Conservation (phyloP, 2,797 vertebrate genomes). For the Pipistrellus nathusii region DNA sequence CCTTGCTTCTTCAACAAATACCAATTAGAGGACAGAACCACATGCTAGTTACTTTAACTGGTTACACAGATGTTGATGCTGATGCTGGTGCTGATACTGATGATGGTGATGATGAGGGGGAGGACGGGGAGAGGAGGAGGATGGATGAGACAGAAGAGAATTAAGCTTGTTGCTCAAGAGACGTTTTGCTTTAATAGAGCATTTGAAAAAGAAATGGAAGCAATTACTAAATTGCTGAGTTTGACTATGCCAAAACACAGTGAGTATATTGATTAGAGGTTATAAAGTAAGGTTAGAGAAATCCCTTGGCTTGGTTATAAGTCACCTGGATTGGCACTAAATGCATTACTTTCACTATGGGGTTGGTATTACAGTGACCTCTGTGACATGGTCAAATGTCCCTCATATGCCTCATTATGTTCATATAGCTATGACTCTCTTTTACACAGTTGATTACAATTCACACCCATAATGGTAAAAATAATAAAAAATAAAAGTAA, state of each 20-base stretch:
- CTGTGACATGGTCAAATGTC: neutral
- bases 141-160: constrained; percentile 49
- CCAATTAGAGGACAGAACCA: constrained; percentile 23
- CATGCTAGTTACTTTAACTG: constrained; percentile 24
- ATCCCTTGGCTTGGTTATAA: constrained; percentile 50
- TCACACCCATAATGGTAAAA: neutral
- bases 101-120: neutral
- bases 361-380: neutral
- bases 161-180: constrained; percentile 48
- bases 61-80: neutral
- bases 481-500: constrained; percentile 7
- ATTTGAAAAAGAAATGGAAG: constrained; percentile 59
- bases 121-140: neutral
- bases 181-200: constrained; percentile 41
- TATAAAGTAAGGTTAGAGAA: constrained; percentile 63
- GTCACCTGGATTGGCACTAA: constrained; percentile 40
- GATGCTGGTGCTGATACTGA: neutral
- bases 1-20: constrained; percentile 65
- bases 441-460: neutral
- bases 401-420: neutral
- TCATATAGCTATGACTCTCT: neutral
- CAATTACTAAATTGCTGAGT: constrained; percentile 38
- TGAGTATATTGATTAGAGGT: neutral
- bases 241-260: constrained; percentile 34
- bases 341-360: neutral